Evolutionary conservation across 2,888 invertebrate genomes (phyloP).

Genomic region (Noctuana brunneofusca): DNA sequence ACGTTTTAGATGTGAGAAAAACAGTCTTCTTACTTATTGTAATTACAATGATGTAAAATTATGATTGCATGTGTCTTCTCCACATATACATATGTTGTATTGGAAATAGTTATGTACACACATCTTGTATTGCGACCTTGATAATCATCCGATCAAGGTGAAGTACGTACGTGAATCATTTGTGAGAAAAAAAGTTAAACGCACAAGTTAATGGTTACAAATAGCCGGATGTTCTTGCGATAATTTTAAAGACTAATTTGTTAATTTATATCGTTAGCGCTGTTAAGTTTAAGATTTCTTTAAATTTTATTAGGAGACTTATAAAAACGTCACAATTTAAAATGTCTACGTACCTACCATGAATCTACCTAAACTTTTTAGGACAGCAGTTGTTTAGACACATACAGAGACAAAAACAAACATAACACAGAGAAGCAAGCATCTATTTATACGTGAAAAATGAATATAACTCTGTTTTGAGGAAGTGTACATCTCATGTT

Average conservation of each 20-base stretch:
- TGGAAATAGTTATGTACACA: slow-evolving; percentile 32
- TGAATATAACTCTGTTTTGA: neutral
- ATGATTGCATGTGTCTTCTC: slow-evolving; percentile 41
- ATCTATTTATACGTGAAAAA: too few species aligned
- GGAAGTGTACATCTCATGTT: slow-evolving; percentile 5
- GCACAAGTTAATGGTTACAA: slow-evolving; percentile 46
- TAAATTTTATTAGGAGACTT: neutral
- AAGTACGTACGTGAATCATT: slow-evolving; percentile 55
- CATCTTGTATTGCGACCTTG: slow-evolving; percentile 49
- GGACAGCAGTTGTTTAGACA: neutral
- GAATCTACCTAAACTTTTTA: neutral
- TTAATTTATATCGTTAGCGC: slow-evolving; percentile 11
- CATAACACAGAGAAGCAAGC: too few species aligned
- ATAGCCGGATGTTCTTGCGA: slow-evolving; percentile 18
- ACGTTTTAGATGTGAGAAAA: slow-evolving; percentile 66
- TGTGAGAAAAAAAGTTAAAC: slow-evolving; percentile 51
- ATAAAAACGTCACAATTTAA: neutral
- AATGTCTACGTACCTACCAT: too few species aligned
- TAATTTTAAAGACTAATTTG: slow-evolving; percentile 11
- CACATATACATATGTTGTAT: slow-evolving; percentile 26
- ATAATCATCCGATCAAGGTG: slow-evolving; percentile 55
- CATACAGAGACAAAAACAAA: neutral
- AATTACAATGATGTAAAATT: slow-evolving; percentile 46
- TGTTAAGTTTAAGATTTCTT: neutral
- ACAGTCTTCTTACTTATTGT: slow-evolving; percentile 48